phyloP scores from a whole-genome alignment of 2,113 vertebrate species.

The Pachycephala philippinensis region DNA sequence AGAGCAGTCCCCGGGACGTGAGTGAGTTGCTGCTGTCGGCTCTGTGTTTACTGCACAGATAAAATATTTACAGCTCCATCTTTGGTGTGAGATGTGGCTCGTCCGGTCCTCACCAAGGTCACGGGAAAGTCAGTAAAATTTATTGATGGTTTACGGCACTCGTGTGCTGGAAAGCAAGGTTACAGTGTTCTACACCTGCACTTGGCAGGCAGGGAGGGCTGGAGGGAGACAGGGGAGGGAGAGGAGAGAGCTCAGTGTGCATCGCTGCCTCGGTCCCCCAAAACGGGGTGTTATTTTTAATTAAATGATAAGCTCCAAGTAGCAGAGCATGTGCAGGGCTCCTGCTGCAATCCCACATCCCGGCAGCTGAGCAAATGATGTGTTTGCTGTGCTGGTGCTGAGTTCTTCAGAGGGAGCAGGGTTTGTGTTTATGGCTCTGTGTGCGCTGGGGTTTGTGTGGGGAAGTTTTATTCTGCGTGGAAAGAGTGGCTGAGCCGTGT shows the following conservation, averaged over 20 bases:
- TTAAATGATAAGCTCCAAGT: conserved; percentile 25
- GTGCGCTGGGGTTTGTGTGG: neutral
- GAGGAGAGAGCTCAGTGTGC: neutral
- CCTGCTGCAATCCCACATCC: neutral
- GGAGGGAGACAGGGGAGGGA: neutral
- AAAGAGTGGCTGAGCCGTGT: fast-evolving
- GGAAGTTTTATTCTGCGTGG: neutral
- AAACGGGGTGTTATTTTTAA: conserved; percentile 3
- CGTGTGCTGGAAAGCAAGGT: conserved; percentile 12
- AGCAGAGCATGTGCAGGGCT: neutral
- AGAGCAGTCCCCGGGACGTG: neutral
- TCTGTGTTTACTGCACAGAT: conserved; percentile 67
- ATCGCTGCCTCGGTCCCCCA: neutral
- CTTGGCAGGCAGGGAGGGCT: neutral
- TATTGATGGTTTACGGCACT: conserved; percentile 48
- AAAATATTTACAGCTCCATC: conserved; percentile 73
- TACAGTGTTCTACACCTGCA: neutral
- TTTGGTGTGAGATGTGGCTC: conserved; percentile 55
- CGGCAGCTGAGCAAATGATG: neutral
- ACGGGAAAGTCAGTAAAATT: conserved; percentile 67
- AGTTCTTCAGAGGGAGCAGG: neutral
- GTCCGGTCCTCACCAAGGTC: conserved; percentile 60
- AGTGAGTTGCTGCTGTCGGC: conserved; percentile 30
- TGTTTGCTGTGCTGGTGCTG: neutral
- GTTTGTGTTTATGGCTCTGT: neutral